Evolutionary conservation across 2,888 invertebrate genomes (phyloP).

Genomic region (Drosophila niveifrons): DNA sequence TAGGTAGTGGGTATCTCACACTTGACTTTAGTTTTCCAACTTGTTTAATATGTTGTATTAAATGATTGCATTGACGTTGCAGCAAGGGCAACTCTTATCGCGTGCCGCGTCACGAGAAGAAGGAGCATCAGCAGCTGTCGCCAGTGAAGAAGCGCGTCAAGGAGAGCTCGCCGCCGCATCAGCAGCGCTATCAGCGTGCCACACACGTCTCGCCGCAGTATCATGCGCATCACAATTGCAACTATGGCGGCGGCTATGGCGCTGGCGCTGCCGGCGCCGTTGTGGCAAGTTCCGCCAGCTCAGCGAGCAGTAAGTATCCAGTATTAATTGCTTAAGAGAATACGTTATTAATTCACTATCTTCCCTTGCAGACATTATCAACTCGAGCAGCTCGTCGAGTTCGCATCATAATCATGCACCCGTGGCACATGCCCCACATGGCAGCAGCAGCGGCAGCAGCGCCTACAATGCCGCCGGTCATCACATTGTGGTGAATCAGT

Average conservation of each 20-base stretch:
- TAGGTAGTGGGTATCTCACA: too few relatives aligned
- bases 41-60: too few relatives aligned
- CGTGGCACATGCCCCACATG: slow-evolving; percentile 76
- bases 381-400: slow-evolving; percentile 67
- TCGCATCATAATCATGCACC: slow-evolving; percentile 80
- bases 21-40: too few relatives aligned
- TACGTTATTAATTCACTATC: not conserved
- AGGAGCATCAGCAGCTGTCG: slow-evolving; percentile 95
- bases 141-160: slow-evolving; percentile 99
- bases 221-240: slow-evolving; percentile 85
- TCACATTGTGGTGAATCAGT: slow-evolving; percentile 76
- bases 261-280: slow-evolving; percentile 57
- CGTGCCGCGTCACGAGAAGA: slow-evolving; percentile 89
- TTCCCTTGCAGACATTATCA: slow-evolving; percentile 70
- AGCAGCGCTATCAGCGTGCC: slow-evolving; percentile 85
- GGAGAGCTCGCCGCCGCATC: slow-evolving; percentile 95
- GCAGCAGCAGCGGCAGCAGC: slow-evolving; percentile 69
- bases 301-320: slow-evolving; percentile 77
- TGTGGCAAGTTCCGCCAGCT: slow-evolving; percentile 55
- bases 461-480: slow-evolving; percentile 67
- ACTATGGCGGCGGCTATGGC: slow-evolving; percentile 73
- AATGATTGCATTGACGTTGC: not conserved
- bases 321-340: fast-evolving
- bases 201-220: slow-evolving; percentile 85
- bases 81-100: slow-evolving; percentile 85